Conservation (phyloP, 2,113 vertebrate genomes). For the Scartelaos histophorus region DNA sequence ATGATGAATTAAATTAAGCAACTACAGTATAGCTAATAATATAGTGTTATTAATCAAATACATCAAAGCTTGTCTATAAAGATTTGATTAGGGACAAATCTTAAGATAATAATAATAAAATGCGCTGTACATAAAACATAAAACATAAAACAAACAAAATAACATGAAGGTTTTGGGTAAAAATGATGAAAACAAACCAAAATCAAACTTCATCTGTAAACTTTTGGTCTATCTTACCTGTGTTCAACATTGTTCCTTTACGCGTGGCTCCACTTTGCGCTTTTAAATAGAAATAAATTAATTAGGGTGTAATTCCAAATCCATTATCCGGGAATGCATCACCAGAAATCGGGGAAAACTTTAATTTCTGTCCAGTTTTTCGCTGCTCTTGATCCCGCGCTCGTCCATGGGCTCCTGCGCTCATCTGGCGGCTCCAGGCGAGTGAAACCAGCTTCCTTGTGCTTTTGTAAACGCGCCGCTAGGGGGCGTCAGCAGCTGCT, state of each 20-base stretch:
- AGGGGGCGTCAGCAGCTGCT: slow-evolving; percentile 30
- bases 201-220: background rate
- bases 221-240: slow-evolving; percentile 61
- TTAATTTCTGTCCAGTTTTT: background rate
- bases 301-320: background rate
- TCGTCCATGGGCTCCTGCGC: background rate
- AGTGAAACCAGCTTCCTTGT: slow-evolving; percentile 8
- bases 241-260: slow-evolving; percentile 36
- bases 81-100: no score
- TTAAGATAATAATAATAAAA: background rate
- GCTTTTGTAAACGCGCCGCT: slow-evolving; percentile 15
- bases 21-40: no score
- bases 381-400: background rate
- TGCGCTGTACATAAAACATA: background rate
- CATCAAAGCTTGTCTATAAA: background rate
- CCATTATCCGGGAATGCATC: background rate
- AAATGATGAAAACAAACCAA: background rate
- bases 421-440: background rate
- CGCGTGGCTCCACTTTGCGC: background rate
- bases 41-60: background rate
- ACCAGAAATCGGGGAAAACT: background rate
- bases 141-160: background rate
- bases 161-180: background rate
- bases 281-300: background rate
- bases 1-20: background rate